A percentile compares a stretch with the other conserved stretches of the same genome.
Evolutionary conservation across 1,140 invertebrate species (phyloP).

Genomic region (Diploscapter pachys): DNA sequence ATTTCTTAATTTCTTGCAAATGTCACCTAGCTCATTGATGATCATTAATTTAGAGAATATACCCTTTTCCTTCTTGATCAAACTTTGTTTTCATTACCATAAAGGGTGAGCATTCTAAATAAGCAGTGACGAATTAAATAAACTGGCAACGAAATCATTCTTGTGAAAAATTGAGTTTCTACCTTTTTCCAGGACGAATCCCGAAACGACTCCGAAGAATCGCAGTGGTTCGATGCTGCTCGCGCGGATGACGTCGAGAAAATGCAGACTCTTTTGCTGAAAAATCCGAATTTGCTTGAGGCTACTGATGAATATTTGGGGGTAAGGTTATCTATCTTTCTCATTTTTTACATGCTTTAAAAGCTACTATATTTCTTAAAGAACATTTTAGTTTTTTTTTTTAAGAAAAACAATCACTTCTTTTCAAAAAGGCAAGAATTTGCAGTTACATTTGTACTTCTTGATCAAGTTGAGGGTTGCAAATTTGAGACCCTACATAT

Average conservation of each 20-base stretch:
- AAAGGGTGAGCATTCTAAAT: neutral
- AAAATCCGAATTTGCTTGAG: neutral
- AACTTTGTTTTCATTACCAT: too few relatives aligned
- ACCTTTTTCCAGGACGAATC: neutral
- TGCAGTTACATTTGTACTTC: too few relatives aligned
- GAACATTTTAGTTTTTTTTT: neutral
- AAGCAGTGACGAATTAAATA: neutral
- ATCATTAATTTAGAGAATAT: too few relatives aligned
- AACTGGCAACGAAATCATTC: conserved; percentile 4
- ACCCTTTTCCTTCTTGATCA: too few relatives aligned
- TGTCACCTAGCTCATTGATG: too few relatives aligned
- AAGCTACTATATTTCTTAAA: neutral
- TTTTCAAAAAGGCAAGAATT: neutral
- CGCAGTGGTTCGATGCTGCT: conserved; percentile 18
- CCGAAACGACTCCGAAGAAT: conserved; percentile 4
- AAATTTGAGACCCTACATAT: too few relatives aligned
- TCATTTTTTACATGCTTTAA: neutral
- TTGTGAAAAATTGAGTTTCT: neutral
- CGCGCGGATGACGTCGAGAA: neutral
- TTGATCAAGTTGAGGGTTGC: too few relatives aligned
- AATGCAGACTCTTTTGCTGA: neutral
- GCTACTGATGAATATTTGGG: conserved; percentile 16
- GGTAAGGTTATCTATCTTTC: conserved; percentile 6
- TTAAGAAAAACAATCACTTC: neutral
- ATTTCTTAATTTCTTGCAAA: too few relatives aligned